Evolutionary conservation across 2,797 vertebrate genomes (phyloP), one percentile per base, ranked within the genome.

Genomic region (Sandelia bainsii): DNA sequence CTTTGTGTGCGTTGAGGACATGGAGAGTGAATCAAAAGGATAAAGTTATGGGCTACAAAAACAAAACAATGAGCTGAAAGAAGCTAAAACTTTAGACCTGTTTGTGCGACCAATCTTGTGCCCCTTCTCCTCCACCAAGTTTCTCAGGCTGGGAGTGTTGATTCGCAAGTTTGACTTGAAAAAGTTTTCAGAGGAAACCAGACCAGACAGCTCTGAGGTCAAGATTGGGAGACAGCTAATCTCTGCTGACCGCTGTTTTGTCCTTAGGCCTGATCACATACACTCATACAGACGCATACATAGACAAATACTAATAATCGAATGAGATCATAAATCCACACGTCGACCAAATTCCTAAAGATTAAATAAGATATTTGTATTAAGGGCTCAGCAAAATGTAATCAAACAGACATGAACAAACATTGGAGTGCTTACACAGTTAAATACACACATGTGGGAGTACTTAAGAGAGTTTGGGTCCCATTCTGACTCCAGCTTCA

Each of bases 381-480:
- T 5, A 68, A 67, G 16, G 62, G 22, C 52, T 23, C 27, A 4
- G 9, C 51, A 51, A 77, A 77, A 68, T n/a, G 32, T 37, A 56
- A 40, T 72, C 62, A 61, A 9, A n/a, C 54, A 73, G 19, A 48
- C 53, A 27, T 13, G 39, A 73, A 29, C 14, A 49, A 56, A 72
- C 40, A 46, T 19, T 82, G 59, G 76, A 83, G 52, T 58, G 44
- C 2, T 32, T 8, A 32, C 40, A 42, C 42, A 71, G 39, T 59
- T 51, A 45, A 17, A 45, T 7, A 20, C 44, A 46, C 62, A 75
- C 89, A 91, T 81, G 72, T 89, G 84, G 78, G 73, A 91, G 68
- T 25, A 56, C 53, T 90, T 89, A 85, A n/a, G 34, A 59, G 52
- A 14, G 60, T 29, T 19, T 1, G 29, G 77, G 51, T 69, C 72